Conservation (phyloP, 2,113 vertebrate species). For the Melanotaenia duboulayi region DNA sequence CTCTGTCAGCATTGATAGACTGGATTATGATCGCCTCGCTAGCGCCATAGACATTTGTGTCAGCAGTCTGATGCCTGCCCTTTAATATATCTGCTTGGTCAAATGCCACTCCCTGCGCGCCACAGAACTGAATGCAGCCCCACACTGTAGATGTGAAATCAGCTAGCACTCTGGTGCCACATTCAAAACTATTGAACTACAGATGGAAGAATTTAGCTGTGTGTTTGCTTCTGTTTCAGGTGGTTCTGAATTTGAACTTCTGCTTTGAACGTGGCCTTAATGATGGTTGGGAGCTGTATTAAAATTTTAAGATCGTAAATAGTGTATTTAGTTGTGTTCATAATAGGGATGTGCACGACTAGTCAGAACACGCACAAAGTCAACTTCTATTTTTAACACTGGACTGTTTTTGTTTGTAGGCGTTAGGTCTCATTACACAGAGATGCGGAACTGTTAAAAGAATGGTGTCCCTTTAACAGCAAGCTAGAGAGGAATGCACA, state of each 20-base stretch:
- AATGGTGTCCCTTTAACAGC: no score
- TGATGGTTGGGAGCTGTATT: neutral
- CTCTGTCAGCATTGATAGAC: slow-evolving; percentile 68
- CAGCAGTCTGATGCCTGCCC: slow-evolving; percentile 67
- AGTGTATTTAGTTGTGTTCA: no score
- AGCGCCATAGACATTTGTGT: slow-evolving; percentile 63
- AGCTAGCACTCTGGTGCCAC: slow-evolving; percentile 48
- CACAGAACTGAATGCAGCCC: slow-evolving; percentile 44
- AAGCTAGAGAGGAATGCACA: no score
- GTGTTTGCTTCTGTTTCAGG: neutral
- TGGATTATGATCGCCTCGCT: slow-evolving; percentile 70
- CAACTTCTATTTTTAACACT: no score
- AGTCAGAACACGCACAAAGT: no score
- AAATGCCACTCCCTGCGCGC: slow-evolving; percentile 39
- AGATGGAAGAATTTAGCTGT: slow-evolving; percentile 41
- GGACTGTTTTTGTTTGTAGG: no score
- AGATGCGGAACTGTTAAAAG: no score
- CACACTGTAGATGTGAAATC: slow-evolving; percentile 41
- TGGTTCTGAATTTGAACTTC: neutral
- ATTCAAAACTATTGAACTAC: slow-evolving; percentile 63
- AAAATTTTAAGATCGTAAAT: no score
- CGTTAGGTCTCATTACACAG: no score
- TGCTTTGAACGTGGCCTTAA: neutral
- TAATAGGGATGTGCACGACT: no score
- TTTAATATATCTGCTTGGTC: slow-evolving; percentile 24